Evolutionary conservation across 2,113 vertebrate genomes (phyloP).

Genomic region (Aythya baeri): DNA sequence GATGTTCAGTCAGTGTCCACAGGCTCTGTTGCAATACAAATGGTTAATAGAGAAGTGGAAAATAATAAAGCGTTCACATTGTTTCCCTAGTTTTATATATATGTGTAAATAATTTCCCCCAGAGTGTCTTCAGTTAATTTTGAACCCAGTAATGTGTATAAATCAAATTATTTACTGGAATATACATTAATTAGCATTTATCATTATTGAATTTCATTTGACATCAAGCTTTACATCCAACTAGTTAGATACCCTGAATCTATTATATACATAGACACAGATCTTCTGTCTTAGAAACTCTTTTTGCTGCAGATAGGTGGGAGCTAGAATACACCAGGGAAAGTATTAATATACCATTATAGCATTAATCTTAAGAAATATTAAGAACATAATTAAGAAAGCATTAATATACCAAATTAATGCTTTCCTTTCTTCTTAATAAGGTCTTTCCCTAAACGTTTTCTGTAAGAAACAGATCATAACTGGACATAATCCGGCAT

Average conservation of each 20-base stretch:
- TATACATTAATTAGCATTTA: conserved; percentile 22
- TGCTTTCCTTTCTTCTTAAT: not conserved
- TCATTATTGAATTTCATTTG: conserved; percentile 38
- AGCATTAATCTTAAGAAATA: too few relatives aligned
- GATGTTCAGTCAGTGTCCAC: not conserved
- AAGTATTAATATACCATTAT: not conserved
- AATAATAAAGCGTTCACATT: not conserved
- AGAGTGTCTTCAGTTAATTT: not conserved
- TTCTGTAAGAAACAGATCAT: not conserved
- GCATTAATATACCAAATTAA: not conserved
- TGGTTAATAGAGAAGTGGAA: not conserved
- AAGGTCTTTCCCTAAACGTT: not conserved
- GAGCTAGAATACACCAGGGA: not conserved
- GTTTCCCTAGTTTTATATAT: not conserved
- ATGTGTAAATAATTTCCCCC: not conserved
- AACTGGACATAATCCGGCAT: not conserved
- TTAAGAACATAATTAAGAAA: too few relatives aligned
- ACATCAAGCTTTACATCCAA: not conserved
- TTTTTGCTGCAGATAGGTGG: not conserved
- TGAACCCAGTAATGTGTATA: not conserved
- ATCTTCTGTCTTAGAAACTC: not conserved
- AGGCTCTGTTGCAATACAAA: not conserved
- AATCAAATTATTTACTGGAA: conserved; percentile 47
- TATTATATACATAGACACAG: not conserved
- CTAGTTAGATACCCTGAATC: not conserved